Percentiles rank a stretch among this genome's conserved stretches.
Conservation (phyloP, 2,888 invertebrate genomes). For the Yponomeuta evonymella region DNA sequence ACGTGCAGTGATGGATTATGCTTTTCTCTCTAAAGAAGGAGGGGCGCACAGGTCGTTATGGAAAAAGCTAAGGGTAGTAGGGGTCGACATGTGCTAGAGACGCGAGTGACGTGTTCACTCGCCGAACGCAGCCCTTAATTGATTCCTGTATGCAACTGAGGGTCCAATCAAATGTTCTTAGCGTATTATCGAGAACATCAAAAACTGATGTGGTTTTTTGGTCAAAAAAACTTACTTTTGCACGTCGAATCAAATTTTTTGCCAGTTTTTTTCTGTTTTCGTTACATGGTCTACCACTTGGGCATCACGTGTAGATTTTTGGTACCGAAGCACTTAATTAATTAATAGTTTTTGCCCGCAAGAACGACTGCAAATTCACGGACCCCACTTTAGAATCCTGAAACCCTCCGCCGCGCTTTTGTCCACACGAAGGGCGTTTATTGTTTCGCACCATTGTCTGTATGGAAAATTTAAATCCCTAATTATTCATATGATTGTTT, state of each 20-base stretch:
- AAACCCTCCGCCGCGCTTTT: slow-evolving; percentile 57
- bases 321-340: background rate
- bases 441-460: slow-evolving; percentile 72
- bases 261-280: no score
- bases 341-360: slow-evolving; percentile 13
- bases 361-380: slow-evolving; percentile 23
- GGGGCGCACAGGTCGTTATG: slow-evolving; percentile 78
- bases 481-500: slow-evolving; percentile 76
- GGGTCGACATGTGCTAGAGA: slow-evolving; percentile 77
- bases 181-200: no score
- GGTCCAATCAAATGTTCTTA: background rate
- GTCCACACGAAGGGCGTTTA: slow-evolving; percentile 69
- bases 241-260: no score
- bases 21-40: slow-evolving; percentile 78
- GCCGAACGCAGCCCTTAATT: slow-evolving; percentile 72
- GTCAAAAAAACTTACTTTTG: no score
- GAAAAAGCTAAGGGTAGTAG: slow-evolving; percentile 76
- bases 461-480: slow-evolving; percentile 73
- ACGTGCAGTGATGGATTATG: slow-evolving; percentile 79
- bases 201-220: no score
- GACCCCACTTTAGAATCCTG: slow-evolving; percentile 50
- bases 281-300: no score
- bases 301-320: no score
- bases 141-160: slow-evolving; percentile 42
- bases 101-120: slow-evolving; percentile 64